Evolutionary conservation across 2,888 invertebrate species (phyloP).

Genomic region (Octodonta nipae): DNA sequence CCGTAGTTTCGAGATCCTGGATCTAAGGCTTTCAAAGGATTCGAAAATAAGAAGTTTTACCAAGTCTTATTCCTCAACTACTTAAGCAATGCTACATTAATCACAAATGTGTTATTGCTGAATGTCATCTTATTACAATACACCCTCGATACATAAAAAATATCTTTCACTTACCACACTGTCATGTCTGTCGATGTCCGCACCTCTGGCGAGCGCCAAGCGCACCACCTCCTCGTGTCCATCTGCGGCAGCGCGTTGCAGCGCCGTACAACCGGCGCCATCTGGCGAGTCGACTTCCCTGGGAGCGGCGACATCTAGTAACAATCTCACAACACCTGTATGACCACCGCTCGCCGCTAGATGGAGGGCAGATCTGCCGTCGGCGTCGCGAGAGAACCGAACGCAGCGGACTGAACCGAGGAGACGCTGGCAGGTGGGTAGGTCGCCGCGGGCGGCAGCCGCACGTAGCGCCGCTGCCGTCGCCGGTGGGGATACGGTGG

Average conservation of each 20-base stretch:
- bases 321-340: constrained; percentile 27
- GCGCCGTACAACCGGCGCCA: constrained; percentile 55
- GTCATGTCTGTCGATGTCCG: constrained; percentile 59
- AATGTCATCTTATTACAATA: no score
- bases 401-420: constrained; percentile 25
- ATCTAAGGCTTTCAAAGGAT: no score
- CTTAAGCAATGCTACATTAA: no score
- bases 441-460: constrained; percentile 33
- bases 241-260: constrained; percentile 70
- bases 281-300: constrained; percentile 39
- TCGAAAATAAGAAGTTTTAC: no score
- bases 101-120: no score
- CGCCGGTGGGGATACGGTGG: constrained; percentile 9
- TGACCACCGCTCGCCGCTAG: constrained; percentile 33
- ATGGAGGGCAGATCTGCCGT: constrained; percentile 33
- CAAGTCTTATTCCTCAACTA: no score
- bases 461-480: constrained; percentile 27
- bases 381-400: constrained; percentile 32
- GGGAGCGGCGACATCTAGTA: constrained; percentile 34
- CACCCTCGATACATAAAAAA: no score
- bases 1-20: no score
- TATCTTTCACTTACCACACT: constrained; percentile 56
- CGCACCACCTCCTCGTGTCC: constrained; percentile 65
- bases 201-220: constrained; percentile 53
- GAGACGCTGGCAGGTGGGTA: constrained; percentile 26